Base-by-base conservation (phyloP, 2,797 vertebrate species). In the Anas georgica region DNA sequence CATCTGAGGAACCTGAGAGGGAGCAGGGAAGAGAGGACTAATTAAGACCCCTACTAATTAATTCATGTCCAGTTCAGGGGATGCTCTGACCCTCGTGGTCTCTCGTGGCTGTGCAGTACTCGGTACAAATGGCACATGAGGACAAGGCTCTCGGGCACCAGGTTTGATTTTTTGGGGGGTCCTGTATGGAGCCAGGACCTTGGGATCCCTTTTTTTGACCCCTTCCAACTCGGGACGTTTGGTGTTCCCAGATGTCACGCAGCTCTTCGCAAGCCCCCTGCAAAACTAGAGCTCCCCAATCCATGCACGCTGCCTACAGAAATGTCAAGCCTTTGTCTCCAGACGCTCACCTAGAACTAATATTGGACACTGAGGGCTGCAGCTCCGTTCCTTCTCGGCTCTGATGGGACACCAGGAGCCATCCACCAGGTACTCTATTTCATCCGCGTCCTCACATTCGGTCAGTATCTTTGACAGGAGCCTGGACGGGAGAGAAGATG, bases 351-450 rank as follows among this genome's bases (percentile, higher is more conserved):
- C 99, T 69, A 99, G 98, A 91, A 99, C 99, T 73, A 99, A 97
- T 91, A 99, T 98, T 2, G 99, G 98, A 70, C 98, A 99, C 83
- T 99, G 99, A 0, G 99, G 99, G 77, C 99, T 99, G 98, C 98
- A 98, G 98, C 99, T 99, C 81, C 98, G 97, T 80, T 99, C 99
- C 93, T 99, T 99, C 15, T 99, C 99, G 0, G 99, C 98, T 46
- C 98, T 98, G 97, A 99, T 99, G 9, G 99, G 99, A 96, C 98
- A 98, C 99, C 99, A 99, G 23, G 99, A 99, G 35, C 99, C 99
- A 6, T 99, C 99, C 16, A 98, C 99, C 96, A 99, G 96, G 97
- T 99, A 99, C 91, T 99, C 99, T 1, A 99, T 99, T 96, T 99
- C 99, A 46, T 99, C 99, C 0, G 99, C 98, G 6, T 99, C 99